phyloP scores from a whole-genome alignment of 1,140 invertebrate genomes.

The Drosophila athabasca region DNA sequence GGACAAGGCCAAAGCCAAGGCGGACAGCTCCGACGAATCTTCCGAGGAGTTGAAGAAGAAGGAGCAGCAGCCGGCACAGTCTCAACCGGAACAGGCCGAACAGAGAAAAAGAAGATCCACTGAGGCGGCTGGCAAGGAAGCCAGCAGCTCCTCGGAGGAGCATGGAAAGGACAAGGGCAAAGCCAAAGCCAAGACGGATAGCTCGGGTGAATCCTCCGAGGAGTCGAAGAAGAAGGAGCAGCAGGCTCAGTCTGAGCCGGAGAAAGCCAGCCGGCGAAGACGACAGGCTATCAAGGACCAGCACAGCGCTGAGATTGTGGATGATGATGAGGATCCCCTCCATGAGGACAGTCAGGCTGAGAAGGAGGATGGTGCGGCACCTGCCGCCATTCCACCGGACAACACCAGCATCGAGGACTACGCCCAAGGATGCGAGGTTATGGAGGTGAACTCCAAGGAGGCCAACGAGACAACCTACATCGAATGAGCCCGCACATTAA shows the following conservation, averaged over 20 bases:
- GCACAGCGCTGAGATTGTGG: too few relatives aligned
- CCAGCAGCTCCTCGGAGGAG: conserved; percentile 4
- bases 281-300: not conserved
- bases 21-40: not conserved
- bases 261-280: not conserved
- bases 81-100: not conserved
- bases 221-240: not conserved
- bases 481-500: conserved; percentile 17
- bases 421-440: conserved; percentile 66
- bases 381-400: not conserved
- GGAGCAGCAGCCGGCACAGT: not conserved
- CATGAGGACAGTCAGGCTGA: too few relatives aligned
- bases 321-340: too few relatives aligned
- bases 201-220: not conserved
- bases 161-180: not conserved
- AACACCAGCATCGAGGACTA: conserved; percentile 61
- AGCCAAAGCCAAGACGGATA: not conserved
- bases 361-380: too few relatives aligned
- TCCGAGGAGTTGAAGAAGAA: conserved; percentile 3
- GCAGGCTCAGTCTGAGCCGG: not conserved
- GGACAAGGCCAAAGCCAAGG: not conserved
- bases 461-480: conserved; percentile 63
- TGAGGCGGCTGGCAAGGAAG: not conserved
- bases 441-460: conserved; percentile 62
- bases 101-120: not conserved